phyloP scores from a whole-genome alignment of 1,140 invertebrate genomes.

The Euborellia annulipes region DNA sequence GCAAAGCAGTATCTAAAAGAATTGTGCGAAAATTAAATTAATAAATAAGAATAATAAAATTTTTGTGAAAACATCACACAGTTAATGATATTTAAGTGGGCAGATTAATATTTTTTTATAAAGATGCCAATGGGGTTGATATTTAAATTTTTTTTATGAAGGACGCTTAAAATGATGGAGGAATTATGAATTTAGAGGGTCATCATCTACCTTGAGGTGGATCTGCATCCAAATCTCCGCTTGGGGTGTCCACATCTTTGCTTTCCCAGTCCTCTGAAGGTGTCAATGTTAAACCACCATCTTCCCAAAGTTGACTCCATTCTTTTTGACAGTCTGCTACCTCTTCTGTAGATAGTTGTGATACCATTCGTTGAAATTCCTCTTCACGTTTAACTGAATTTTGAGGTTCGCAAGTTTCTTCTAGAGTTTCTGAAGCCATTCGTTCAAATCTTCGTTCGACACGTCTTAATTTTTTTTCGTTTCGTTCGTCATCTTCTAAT shows the following conservation, averaged over 20 bases:
- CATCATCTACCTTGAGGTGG: constrained; percentile 2
- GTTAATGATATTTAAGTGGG: no score
- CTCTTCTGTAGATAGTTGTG: constrained; percentile 31
- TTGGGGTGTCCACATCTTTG: constrained; percentile 27
- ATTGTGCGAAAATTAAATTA: no score
- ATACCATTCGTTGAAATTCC: constrained; percentile 31
- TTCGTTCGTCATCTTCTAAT: constrained; percentile 19
- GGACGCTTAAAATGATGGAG: no score
- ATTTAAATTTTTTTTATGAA: no score
- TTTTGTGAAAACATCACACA: no score
- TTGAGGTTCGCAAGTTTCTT: constrained; percentile 12
- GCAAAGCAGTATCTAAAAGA: no score
- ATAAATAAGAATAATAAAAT: no score
- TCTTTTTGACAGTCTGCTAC: constrained; percentile 29
- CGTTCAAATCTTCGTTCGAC: constrained; percentile 40
- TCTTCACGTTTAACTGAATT: constrained; percentile 23
- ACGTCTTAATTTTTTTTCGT: constrained; percentile 26
- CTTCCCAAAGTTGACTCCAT: constrained; percentile 30
- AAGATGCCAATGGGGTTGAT: no score
- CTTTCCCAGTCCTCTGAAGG: constrained; percentile 26
- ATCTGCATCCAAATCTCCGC: constrained; percentile 21
- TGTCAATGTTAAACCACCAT: constrained; percentile 28
- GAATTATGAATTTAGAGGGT: no score
- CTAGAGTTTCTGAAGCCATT: constrained; percentile 30
- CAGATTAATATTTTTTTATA: no score